Evolutionary conservation across 2,113 vertebrate species (phyloP).

Genomic region (Diadophis punctatus): DNA sequence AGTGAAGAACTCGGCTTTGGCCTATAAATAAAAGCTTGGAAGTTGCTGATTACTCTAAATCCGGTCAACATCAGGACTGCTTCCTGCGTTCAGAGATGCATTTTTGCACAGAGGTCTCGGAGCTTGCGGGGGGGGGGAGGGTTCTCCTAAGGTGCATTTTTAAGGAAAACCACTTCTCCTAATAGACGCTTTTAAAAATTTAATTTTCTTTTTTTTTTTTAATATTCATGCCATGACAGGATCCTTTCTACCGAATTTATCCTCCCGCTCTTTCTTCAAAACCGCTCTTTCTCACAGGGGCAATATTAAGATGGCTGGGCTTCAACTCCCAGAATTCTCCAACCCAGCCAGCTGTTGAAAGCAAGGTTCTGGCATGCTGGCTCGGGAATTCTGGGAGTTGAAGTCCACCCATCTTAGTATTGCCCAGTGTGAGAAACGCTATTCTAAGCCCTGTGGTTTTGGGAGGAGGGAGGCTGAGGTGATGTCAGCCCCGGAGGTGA

Average conservation of each 20-base stretch:
- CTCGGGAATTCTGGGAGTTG: too few relatives aligned
- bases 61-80: neutral
- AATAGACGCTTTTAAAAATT: neutral
- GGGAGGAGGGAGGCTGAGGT: neutral
- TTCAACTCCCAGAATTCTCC: neutral
- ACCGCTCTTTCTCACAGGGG: too few relatives aligned
- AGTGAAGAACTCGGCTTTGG: neutral
- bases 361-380: too few relatives aligned
- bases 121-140: neutral
- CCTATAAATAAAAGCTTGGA: neutral
- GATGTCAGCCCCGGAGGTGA: neutral
- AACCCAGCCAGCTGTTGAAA: too few relatives aligned
- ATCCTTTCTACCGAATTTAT: neutral
- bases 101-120: neutral
- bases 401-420: too few relatives aligned
- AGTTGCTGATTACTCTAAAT: neutral
- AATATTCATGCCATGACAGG: neutral
- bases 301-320: neutral
- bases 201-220: neutral
- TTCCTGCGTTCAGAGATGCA: neutral
- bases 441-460: neutral
- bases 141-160: neutral
- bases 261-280: neutral
- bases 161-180: neutral
- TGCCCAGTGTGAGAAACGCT: too few relatives aligned